phyloP scores from a whole-genome alignment of 2,888 invertebrate species.

The Phengaris arion region DNA sequence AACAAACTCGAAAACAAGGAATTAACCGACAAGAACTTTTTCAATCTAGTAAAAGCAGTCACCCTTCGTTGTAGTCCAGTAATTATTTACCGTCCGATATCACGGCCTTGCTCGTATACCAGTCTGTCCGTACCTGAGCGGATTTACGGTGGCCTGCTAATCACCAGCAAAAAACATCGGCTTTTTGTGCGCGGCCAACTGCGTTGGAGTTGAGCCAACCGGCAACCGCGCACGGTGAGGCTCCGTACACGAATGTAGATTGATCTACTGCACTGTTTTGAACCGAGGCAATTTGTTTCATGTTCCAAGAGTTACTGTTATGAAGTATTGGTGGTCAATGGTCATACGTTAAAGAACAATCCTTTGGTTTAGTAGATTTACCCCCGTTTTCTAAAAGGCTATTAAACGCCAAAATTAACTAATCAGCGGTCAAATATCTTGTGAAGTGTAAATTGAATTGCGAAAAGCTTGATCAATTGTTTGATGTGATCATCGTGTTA shows the following conservation, averaged over 20 bases:
- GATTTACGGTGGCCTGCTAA: slow-evolving; percentile 43
- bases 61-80: slow-evolving; percentile 5
- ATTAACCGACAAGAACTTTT: not conserved
- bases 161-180: slow-evolving; percentile 43
- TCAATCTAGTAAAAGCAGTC: not conserved
- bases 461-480: no score
- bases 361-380: not conserved
- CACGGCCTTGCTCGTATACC: slow-evolving; percentile 34
- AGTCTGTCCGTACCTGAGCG: slow-evolving; percentile 39
- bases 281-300: slow-evolving; percentile 11
- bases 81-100: slow-evolving; percentile 34
- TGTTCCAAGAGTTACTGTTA: not conserved
- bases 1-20: not conserved
- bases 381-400: no score
- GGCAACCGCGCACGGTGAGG: slow-evolving; percentile 39
- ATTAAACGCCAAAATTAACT: no score
- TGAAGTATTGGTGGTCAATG: not conserved
- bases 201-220: slow-evolving; percentile 41
- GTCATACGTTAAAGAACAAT: not conserved
- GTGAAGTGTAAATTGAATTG: no score
- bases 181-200: slow-evolving; percentile 41
- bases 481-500: no score
- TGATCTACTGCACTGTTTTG: slow-evolving; percentile 26
- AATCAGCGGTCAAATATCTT: no score
- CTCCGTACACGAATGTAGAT: slow-evolving; percentile 26